Base-by-base conservation (phyloP, 2,797 vertebrate species). In the Saguinus oedipus region DNA sequence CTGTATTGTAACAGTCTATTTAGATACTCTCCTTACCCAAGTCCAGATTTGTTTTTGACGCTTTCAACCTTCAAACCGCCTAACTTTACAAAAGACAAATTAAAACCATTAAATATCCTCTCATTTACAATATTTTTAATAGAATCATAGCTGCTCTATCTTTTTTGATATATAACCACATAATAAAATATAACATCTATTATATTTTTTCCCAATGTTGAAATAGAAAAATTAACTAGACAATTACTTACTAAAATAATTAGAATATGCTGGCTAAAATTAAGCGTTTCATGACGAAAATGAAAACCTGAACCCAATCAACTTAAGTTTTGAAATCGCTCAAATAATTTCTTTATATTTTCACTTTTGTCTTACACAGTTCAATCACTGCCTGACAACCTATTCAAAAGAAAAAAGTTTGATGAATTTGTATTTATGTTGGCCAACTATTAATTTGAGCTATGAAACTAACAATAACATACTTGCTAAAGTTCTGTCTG, bases 231-330 rank as follows among this genome's bases (percentile, higher is more conserved):
- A 87, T 88, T 57, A 72, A 30, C 42, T 91, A 85, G 4, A 90
- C 26, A 76, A 76, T 44, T 90, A 85, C 76, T 85, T 93, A 50
- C 90, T 59, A 46, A 81, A 97, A 91, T 72, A 89, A 92, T 84
- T 90, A 81, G 94, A 95, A 78, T 33, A 53, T 50, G 6, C 15
- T 24, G 75, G 15, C 74, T 93, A 24, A 68, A 87, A 75, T 39
- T 10, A 89, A 92, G 9, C 6, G 96, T 81, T 95, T 91, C 14
- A 93, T 74, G 87, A 85, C 59, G 27, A 94, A 94, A 74, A 88
- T 87, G 22, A 96, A 92, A 95, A 90, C 36, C 14, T 92, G 64
- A 76, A 96, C 88, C 12, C 44, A 95, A 96, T 89, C 14, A 93
- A 91, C 4, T 72, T 12, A 83, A 27, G 30, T 74, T 91, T 88